Evolutionary conservation across 2,113 vertebrate genomes (phyloP).

Genomic region (Rhinoderma darwinii): DNA sequence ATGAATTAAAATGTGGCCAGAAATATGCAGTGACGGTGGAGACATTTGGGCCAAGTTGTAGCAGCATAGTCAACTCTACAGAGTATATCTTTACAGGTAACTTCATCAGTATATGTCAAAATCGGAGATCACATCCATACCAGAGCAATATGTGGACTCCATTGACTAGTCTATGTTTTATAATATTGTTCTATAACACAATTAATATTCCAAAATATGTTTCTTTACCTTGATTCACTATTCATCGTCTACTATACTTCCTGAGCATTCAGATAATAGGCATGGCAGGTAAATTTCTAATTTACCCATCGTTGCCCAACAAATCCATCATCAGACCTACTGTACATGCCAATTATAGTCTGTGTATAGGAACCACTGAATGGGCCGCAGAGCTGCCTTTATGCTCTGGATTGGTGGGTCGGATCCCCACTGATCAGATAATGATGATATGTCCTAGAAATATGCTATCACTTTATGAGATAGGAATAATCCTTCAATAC

Average conservation of each 20-base stretch:
- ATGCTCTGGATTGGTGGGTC: too few relatives aligned
- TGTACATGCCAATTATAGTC: too few relatives aligned
- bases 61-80: not conserved
- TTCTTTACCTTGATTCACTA: not conserved
- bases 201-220: not conserved
- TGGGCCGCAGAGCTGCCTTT: too few relatives aligned
- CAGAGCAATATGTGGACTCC: not conserved
- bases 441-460: too few relatives aligned
- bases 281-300: too few relatives aligned
- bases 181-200: not conserved
- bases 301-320: too few relatives aligned
- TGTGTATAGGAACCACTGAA: too few relatives aligned
- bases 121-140: not conserved
- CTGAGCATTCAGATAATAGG: too few relatives aligned
- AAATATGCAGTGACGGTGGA: conserved; percentile 69
- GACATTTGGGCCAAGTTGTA: conserved; percentile 20
- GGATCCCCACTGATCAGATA: too few relatives aligned
- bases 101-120: not conserved
- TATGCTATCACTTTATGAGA: too few relatives aligned
- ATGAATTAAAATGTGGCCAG: conserved; percentile 69
- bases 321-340: too few relatives aligned
- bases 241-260: not conserved
- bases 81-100: conserved; percentile 18
- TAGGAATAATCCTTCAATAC: too few relatives aligned
- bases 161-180: not conserved